Base-by-base conservation (phyloP, 2,113 vertebrate genomes). In the Talpa occidentalis region DNA sequence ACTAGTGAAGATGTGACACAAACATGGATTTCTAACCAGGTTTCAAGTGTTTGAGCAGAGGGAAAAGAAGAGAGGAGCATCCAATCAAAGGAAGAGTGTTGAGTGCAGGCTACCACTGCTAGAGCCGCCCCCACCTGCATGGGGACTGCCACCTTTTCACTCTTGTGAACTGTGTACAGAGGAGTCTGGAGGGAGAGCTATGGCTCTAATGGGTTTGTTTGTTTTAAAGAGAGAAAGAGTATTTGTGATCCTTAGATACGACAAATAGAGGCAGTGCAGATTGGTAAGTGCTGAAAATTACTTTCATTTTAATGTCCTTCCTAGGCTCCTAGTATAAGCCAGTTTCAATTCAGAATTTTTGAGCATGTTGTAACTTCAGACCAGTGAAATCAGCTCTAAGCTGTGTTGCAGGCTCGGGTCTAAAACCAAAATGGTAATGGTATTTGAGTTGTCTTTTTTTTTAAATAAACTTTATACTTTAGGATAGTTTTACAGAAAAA, bases 21-120 rank as follows among this genome's bases (percentile, higher is more conserved):
- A 54, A 95, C 97, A 81, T 73, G 64, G 89, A 15, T 62, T 85
- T 85, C 91, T 87, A 14, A 1, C 82, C 64, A 88, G 52, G 86
- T 73, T 59, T 92, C 88, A 95, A 42, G 32, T 89, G 54, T 59
- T 59, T 91, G 94, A 87, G 74, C 76, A 79, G 66, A 47, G 73
- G 49, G 49, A 70, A n/a, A 44, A 30, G 32, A 26, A 76, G 14
- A 56, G 59, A 69, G 15, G 42, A 56, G 21, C 59, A 17, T 59
- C 26, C 64, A 66, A 69, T 56, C 28, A 1, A 4, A 73, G 83
- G 69, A 86, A 35, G 37, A 42, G 6, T 64, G 62, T 3, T 28
- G 12, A 24, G 83, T 85, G 40, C 80, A 91, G 90, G 90, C 91
- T 37, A n/a, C 30, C 42, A 24, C 22, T 66, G 79, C 30, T 35